phyloP scores from a whole-genome alignment of 2,113 vertebrate species.

The Pedionomus torquatus region DNA sequence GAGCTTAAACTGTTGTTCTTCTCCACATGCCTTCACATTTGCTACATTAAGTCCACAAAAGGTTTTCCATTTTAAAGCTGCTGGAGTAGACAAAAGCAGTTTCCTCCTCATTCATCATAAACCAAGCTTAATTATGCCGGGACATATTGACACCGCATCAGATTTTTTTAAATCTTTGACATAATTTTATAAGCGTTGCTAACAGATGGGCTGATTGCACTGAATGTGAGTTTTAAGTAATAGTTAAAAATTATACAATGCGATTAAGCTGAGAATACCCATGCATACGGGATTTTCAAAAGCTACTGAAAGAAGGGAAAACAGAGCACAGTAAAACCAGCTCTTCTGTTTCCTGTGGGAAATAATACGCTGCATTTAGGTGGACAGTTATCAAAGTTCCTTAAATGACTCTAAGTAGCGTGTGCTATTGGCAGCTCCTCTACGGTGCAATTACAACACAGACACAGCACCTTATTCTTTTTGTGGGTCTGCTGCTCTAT shows the following conservation, averaged over 20 bases:
- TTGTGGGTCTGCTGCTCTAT: not conserved
- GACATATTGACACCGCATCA: conserved; percentile 37
- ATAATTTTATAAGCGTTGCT: conserved; percentile 47
- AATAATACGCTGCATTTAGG: not conserved
- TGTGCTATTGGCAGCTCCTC: not conserved
- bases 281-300: conserved; percentile 2
- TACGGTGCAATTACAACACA: not conserved
- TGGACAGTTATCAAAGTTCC: not conserved
- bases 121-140: conserved; percentile 47
- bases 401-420: not conserved
- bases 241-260: conserved; percentile 45
- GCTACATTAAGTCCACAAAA: not conserved
- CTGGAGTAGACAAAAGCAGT: conserved; percentile 4
- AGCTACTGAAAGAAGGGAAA: not conserved
- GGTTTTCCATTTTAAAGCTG: not conserved
- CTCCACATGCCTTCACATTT: not conserved
- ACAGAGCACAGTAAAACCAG: not conserved
- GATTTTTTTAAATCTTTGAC: conserved; percentile 57
- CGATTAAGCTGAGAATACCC: conserved; percentile 32
- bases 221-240: conserved; percentile 52
- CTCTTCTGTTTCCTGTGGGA: not conserved
- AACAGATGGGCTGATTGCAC: conserved; percentile 65
- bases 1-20: not conserved
- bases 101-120: conserved; percentile 24
- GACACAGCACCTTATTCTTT: not conserved